phyloP scores from a whole-genome alignment of 2,888 invertebrate genomes.

The Pterobdella sp. region DNA sequence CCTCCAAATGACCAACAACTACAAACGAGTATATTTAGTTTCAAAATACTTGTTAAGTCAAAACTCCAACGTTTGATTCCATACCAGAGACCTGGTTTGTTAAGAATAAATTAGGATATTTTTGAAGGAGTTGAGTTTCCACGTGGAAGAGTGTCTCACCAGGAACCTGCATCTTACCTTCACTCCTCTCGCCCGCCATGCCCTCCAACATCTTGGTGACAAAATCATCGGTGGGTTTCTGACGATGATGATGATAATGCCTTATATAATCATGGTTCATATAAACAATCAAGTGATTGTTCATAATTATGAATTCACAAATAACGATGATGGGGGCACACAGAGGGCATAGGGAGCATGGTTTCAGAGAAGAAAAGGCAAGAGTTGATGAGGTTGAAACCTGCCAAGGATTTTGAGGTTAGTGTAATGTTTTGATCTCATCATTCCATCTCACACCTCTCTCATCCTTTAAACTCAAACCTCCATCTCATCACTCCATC shows the following conservation, averaged over 20 bases:
- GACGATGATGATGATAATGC: not conserved
- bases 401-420: conserved; percentile 32
- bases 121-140: conserved; percentile 24
- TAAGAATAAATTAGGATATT: too few species aligned
- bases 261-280: not conserved
- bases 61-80: too few species aligned
- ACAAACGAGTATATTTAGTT: conserved; percentile 50
- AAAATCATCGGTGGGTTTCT: conserved; percentile 17
- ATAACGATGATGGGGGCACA: not conserved
- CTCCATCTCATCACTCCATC: too few species aligned
- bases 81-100: too few species aligned
- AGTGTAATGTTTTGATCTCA: not conserved
- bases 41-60: too few species aligned
- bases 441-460: not conserved
- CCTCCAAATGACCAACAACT: conserved; percentile 73
- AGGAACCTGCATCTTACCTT: conserved; percentile 18
- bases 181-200: conserved; percentile 21
- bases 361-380: conserved; percentile 58
- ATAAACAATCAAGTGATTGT: not conserved
- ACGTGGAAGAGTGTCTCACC: conserved; percentile 22
- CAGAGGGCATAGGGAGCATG: conserved; percentile 76
- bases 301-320: not conserved
- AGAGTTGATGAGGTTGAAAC: conserved; percentile 48
- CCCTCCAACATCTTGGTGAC: not conserved
- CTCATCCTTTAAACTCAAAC: too few species aligned